phyloP scores from a whole-genome alignment of 2,113 vertebrate genomes.

The Saguinus midas region DNA sequence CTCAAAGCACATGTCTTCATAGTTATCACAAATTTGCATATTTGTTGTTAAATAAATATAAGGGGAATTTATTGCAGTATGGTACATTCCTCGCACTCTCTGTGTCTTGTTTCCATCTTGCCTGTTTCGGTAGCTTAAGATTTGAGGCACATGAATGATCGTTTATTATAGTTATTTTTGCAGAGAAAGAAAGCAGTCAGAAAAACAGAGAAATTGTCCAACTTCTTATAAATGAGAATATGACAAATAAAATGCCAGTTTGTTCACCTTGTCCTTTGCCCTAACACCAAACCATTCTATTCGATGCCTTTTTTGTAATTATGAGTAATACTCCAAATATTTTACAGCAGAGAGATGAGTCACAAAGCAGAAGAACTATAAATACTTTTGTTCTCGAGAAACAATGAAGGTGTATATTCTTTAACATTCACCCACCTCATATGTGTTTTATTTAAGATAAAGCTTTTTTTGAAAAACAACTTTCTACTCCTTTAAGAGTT shows the following conservation, averaged over 20 bases:
- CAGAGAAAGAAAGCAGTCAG: not conserved
- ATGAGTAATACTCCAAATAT: constrained; percentile 75
- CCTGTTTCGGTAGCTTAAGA: not conserved
- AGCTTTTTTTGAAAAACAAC: constrained; percentile 56
- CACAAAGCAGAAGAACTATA: constrained; percentile 60
- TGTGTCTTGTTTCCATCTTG: not conserved
- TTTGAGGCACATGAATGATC: not conserved
- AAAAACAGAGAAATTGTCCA: not conserved
- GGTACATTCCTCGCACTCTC: not conserved
- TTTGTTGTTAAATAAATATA: not conserved
- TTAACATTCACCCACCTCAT: constrained; percentile 52
- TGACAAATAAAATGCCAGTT: constrained; percentile 12
- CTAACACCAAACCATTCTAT: constrained; percentile 29
- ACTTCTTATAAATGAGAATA: constrained; percentile 6
- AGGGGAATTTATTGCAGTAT: not conserved
- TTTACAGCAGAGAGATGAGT: constrained; percentile 68
- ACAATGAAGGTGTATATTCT: constrained; percentile 66
- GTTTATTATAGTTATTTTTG: not conserved
- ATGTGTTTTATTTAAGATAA: constrained; percentile 60
- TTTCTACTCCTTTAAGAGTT: constrained; percentile 68
- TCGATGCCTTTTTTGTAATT: constrained; percentile 44
- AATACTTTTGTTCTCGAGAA: constrained; percentile 69
- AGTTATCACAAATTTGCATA: not conserved
- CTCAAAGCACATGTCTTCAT: not conserved
- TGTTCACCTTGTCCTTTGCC: constrained; percentile 1